Base-by-base conservation (phyloP, 2,797 vertebrate genomes). In the Myiotriccus ornatus region DNA sequence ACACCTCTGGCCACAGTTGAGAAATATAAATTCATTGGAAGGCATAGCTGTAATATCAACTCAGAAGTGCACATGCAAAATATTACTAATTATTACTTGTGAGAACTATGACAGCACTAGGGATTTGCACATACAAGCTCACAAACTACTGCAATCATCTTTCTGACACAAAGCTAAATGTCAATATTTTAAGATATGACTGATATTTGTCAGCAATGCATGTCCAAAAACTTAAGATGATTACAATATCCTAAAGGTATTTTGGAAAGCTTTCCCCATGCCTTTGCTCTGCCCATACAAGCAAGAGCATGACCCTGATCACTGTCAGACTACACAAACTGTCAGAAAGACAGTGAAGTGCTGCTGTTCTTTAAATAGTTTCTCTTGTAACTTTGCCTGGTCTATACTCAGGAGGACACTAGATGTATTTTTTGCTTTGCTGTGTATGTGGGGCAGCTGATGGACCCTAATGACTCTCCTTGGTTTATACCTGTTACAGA, bases 401-500 rank as follows among this genome's bases (percentile, higher is more conserved):
- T 50, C 50, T 52, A 2, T 32, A 23, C 10, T 84, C n/a, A 28
- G 46, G 47, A 90, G 39, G 37, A 39, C 28, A 34, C 8, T 16
- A 56, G 59, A 28, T 2, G 10, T 35, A 64, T 20, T 86, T 81
- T 81, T 71, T 71, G 12, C 47, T 90, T 87, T 81, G 37, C 34
- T 83, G 46, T 91, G 22, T 47, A 20, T 47, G 39, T 2, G 12
- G 53, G 41, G 30, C 34, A 37, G 7, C 9, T 68, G 67, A 21
- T 60, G 28, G 62, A 44, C 56, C 35, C 94, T 85, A 44, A 50
- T 96, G 84, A 89, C 15, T 81, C 41, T 77, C 32, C 23, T 77
- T 89, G 84, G 28, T 53, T 85, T 96, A 5, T 97, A 50, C 88
- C 75, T 75, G 95, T 93, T 93, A 87, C 97, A 99, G 98, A 99